Base-by-base conservation (phyloP, 2,888 invertebrate species). In the Baronia brevicornis region DNA sequence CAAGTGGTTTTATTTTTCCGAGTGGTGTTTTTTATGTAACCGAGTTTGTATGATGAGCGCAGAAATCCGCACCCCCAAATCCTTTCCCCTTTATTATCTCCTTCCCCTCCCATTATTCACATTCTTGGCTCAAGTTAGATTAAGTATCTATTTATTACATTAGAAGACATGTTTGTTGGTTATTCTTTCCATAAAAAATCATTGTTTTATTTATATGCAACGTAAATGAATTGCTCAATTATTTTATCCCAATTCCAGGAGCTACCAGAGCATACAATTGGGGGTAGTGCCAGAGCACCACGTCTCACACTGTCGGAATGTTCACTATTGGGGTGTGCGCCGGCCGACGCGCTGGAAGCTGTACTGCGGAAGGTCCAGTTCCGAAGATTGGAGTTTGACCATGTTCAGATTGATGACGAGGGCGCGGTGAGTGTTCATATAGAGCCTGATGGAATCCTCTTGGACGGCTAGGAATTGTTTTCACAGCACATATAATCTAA, bases 311-410 rank as follows among this genome's bases (percentile, higher is more conserved):
- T 86, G 69, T 50, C 80, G 87, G 87, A 60, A 24, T 79, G 80
- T 36, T 86, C 88, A 43, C 79, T 87, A 43, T 72, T 92, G 39
- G 88, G 89, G 41, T 73, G 88, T 42, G 86, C 88, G 48, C 86
- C 88, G 36, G 90, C 89, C 42, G 95, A 96, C 78, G 90, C 94
- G 7, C 70, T 96, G 28, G 96, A 96, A 67, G 93, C 95, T 48
- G 85, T 96, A 36, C 87, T 96, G 38, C 88, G 91, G 59, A 86
- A 91, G 62, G 90, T 92, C 33, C 91, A 92, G 68, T 93, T 93
- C 71, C 70, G 87, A 27, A 77, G 86, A 41, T 61, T 93, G 31
- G 90, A 93, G 69, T 63, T 94, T 17, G 90, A 91, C 63, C 86
- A 88, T 28, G 87, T 89, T 5, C 85, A 84, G 33, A 72, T 92